phyloP scores from a whole-genome alignment of 2,113 vertebrate genomes.

The Emberiza fucata region DNA sequence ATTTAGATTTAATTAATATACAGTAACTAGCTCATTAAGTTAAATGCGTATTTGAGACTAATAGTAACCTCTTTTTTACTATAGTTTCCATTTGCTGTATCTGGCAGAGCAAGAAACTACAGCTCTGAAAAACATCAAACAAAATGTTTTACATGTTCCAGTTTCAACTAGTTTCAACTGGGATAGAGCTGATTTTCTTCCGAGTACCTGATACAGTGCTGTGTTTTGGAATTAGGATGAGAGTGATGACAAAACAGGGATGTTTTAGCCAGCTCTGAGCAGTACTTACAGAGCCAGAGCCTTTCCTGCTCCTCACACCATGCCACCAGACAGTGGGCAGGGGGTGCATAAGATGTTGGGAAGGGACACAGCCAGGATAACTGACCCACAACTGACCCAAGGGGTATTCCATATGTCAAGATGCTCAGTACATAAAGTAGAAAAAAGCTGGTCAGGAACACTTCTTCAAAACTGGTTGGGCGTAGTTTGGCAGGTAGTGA shows the following conservation, averaged over 20 bases:
- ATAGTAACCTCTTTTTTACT: slow-evolving; percentile 18
- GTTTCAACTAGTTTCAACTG: background rate
- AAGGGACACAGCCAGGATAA: background rate
- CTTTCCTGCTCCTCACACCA: background rate
- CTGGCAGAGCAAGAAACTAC: slow-evolving; percentile 4
- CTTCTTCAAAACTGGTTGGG: background rate
- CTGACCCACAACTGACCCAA: background rate
- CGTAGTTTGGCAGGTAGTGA: background rate
- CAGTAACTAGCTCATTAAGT: slow-evolving; percentile 51
- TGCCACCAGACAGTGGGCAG: background rate
- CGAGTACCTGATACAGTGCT: background rate
- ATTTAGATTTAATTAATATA: slow-evolving; percentile 69
- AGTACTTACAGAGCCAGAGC: background rate
- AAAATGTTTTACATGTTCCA: background rate
- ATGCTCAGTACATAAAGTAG: background rate
- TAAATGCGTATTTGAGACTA: slow-evolving; percentile 64
- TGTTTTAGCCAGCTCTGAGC: background rate
- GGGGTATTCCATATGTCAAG: background rate
- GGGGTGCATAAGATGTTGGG: background rate
- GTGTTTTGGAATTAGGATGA: background rate
- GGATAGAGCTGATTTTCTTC: background rate
- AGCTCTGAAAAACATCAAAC: slow-evolving; percentile 6
- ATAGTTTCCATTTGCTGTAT: background rate
- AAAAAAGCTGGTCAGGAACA: background rate
- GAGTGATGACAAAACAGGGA: background rate